phyloP scores from a whole-genome alignment of 2,113 vertebrate species.

The Phaethornis superciliosus region DNA sequence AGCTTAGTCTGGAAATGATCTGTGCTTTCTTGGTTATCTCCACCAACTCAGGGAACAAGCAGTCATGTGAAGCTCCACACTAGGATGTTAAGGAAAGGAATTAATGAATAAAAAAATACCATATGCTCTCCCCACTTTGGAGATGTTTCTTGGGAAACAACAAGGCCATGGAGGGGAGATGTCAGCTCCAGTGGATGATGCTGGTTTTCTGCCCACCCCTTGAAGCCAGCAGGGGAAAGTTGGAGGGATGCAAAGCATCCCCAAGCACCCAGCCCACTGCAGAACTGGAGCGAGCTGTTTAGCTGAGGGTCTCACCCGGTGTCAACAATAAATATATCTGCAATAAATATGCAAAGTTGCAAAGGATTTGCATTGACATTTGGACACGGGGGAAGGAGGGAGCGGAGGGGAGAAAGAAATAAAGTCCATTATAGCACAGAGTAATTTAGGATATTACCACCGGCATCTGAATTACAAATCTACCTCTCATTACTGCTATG shows the following conservation, averaged over 20 bases:
- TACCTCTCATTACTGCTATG: conserved; percentile 84
- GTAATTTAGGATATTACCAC: conserved; percentile 82
- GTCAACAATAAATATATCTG: conserved; percentile 78
- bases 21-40: conserved; percentile 36
- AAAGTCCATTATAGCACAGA: conserved; percentile 75
- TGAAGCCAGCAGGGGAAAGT: neutral
- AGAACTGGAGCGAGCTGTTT: neutral
- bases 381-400: conserved; percentile 50
- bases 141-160: neutral
- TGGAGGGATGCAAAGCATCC: no score
- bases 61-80: conserved; percentile 1
- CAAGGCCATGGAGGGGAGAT: neutral
- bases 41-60: conserved; percentile 28
- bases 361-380: conserved; percentile 80
- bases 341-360: conserved; percentile 77
- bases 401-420: conserved; percentile 47
- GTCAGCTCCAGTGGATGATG: neutral
- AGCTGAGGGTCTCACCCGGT: conserved; percentile 59
- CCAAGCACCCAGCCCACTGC: neutral
- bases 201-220: neutral
- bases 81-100: conserved; percentile 5
- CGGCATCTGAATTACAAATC: conserved; percentile 85
- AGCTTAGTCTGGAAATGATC: conserved; percentile 48
- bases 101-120: conserved; percentile 16
- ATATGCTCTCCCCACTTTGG: neutral